phyloP scores from a whole-genome alignment of 2,888 invertebrate genomes.

The Pyrocoelia pectoralis region DNA sequence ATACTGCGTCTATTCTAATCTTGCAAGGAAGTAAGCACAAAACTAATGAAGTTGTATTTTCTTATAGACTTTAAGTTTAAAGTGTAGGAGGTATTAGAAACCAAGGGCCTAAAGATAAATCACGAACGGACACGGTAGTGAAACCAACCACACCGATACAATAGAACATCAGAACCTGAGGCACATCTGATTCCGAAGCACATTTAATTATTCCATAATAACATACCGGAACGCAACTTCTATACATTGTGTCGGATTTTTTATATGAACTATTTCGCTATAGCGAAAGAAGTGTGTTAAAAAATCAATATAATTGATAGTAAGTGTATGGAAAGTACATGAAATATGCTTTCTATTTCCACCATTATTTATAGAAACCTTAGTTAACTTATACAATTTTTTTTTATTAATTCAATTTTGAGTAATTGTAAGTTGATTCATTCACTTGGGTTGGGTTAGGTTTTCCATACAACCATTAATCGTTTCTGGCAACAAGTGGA shows the following conservation, averaged over 20 bases:
- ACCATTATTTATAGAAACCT: slow-evolving; percentile 26
- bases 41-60: slow-evolving; percentile 29
- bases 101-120: slow-evolving; percentile 39
- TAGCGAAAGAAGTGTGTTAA: slow-evolving; percentile 36
- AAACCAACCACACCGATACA: slow-evolving; percentile 32
- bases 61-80: slow-evolving; percentile 4
- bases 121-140: slow-evolving; percentile 39
- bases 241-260: slow-evolving; percentile 32
- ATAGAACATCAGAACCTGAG: slow-evolving; percentile 36
- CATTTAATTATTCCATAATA: slow-evolving; percentile 39
- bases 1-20: slow-evolving; percentile 25
- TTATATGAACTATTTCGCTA: slow-evolving; percentile 25
- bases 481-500: not conserved
- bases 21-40: slow-evolving; percentile 25
- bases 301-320: slow-evolving; percentile 37
- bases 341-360: slow-evolving; percentile 36
- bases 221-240: slow-evolving; percentile 38
- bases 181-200: slow-evolving; percentile 37
- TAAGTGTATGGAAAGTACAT: slow-evolving; percentile 37
- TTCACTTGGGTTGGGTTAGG: slow-evolving; percentile 16
- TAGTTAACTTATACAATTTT: slow-evolving; percentile 15
- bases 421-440: slow-evolving; percentile 25
- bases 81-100: slow-evolving; percentile 37
- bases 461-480: not conserved
- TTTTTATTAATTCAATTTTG: slow-evolving; percentile 22